A percentile compares a stretch with the other conserved stretches of the same genome.
Conservation (phyloP, 1,140 invertebrate species). For the Nephila pilipes region DNA sequence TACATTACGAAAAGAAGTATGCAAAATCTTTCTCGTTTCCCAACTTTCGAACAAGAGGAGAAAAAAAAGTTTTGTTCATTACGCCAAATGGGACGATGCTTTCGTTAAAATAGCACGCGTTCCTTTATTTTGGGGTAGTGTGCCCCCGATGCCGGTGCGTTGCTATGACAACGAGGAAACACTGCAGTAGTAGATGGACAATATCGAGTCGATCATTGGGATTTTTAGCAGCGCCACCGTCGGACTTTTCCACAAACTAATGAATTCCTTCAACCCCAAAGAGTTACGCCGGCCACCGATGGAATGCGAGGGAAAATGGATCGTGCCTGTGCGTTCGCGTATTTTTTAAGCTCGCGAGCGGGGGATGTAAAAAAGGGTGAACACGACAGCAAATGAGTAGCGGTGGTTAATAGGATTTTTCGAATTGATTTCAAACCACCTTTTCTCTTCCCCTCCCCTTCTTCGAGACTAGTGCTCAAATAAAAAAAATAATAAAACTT, state of each 20-base stretch:
- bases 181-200: constrained; percentile 76
- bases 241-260: constrained; percentile 73
- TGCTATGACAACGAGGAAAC: constrained; percentile 66
- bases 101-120: not conserved
- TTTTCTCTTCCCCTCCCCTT: too few relatives aligned
- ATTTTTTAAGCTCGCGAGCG: not conserved
- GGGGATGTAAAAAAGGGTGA: too few relatives aligned
- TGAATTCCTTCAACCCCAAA: constrained; percentile 73
- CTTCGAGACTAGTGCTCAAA: too few relatives aligned
- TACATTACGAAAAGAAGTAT: not conserved
- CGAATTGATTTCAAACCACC: too few relatives aligned
- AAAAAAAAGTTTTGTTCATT: constrained; percentile 49
- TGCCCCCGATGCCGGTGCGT: constrained; percentile 71
- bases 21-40: not conserved
- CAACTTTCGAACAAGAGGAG: not conserved
- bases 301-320: constrained; percentile 43
- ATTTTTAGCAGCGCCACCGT: constrained; percentile 71
- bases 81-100: constrained; percentile 49
- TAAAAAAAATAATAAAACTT: too few relatives aligned
- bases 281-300: constrained; percentile 45
- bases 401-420: too few relatives aligned
- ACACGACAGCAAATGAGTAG: too few relatives aligned
- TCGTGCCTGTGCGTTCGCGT: not conserved
- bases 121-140: constrained; percentile 66
- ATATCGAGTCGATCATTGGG: constrained; percentile 75